phyloP scores from a whole-genome alignment of 2,797 vertebrate genomes.

The Sebastes vulpes region DNA sequence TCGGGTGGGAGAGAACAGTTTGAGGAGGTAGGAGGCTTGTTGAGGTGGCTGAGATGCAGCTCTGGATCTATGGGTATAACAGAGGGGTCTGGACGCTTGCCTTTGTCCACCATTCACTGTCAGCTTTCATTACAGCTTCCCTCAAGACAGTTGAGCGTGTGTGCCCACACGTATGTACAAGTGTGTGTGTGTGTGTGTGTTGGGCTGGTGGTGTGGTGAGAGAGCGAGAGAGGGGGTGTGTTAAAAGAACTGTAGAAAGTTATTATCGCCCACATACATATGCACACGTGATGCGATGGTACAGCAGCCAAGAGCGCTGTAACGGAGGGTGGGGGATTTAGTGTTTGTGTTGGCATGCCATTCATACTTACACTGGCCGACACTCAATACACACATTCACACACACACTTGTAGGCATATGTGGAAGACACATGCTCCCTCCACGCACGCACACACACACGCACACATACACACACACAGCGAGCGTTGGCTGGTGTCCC shows the following conservation, averaged over 20 bases:
- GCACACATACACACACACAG: conserved; percentile 24
- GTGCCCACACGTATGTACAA: not conserved
- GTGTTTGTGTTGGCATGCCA: conserved; percentile 66
- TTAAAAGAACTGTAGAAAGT: conserved; percentile 5
- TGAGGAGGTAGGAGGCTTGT: not conserved
- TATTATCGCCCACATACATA: conserved; percentile 15
- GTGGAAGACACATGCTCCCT: conserved; percentile 17
- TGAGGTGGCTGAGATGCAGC: conserved; percentile 41
- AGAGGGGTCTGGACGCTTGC: conserved; percentile 41
- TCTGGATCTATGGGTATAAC: conserved; percentile 53
- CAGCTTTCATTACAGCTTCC: conserved; percentile 63
- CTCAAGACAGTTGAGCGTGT: conserved; percentile 16
- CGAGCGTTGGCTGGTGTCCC: conserved; percentile 50
- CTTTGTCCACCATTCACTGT: conserved; percentile 67
- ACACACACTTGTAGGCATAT: conserved; percentile 27
- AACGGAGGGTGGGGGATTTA: not conserved
- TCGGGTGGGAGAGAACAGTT: not conserved
- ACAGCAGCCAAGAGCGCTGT: conserved; percentile 16
- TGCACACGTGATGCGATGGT: conserved; percentile 39
- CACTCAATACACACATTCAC: conserved; percentile 28
- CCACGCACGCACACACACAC: conserved; percentile 12
- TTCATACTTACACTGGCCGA: conserved; percentile 40
- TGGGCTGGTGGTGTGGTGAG: not conserved
- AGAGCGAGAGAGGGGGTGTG: not conserved
- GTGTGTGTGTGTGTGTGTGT: not conserved